These are phyloP conservation scores for Lethrus apterus DNA, from an alignment of 1,140 invertebrate genomes.

Conservation along the genomic window DNA sequence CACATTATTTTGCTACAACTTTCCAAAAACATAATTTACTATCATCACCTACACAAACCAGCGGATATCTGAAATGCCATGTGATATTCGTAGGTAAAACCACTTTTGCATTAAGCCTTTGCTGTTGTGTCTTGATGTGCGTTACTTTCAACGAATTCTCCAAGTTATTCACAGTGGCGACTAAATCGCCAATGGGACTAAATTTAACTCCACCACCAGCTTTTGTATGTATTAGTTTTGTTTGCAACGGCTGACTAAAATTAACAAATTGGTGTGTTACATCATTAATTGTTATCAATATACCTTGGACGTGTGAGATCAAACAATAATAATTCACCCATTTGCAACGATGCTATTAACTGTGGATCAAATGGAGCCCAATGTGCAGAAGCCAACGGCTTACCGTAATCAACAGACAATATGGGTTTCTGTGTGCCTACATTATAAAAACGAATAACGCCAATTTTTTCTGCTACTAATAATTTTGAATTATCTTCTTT, in stretches of 20 bases:
- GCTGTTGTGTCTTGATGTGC: constrained; percentile 49
- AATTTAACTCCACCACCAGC: constrained; percentile 50
- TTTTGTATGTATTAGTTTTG: constrained; percentile 49
- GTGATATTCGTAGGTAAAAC: constrained; percentile 50
- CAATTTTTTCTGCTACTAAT: constrained; percentile 67
- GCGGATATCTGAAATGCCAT: constrained; percentile 56
- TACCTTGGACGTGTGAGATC: constrained; percentile 54
- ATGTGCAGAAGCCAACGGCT: constrained; percentile 58
- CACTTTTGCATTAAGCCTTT: constrained; percentile 45
- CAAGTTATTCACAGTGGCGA: constrained; percentile 53
- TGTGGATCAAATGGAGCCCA: constrained; percentile 59
- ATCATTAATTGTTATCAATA: constrained; percentile 8
- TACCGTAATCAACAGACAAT: constrained; percentile 59
- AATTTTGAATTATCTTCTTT: constrained; percentile 63
- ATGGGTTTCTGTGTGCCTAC: constrained; percentile 59
- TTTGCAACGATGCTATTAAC: constrained; percentile 52
- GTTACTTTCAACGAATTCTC: constrained; percentile 53
- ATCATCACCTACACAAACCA: constrained; percentile 54
- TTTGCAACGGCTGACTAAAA: constrained; percentile 48
- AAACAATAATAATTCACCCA: constrained; percentile 57
- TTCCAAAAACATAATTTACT: constrained; percentile 57
- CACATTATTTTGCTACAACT: constrained; percentile 32
- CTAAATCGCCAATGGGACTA: constrained; percentile 47
- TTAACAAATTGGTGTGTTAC: not conserved
- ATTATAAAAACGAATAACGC: constrained; percentile 66